phyloP scores from a whole-genome alignment of 2,888 invertebrate genomes.

The Blera fallax region DNA sequence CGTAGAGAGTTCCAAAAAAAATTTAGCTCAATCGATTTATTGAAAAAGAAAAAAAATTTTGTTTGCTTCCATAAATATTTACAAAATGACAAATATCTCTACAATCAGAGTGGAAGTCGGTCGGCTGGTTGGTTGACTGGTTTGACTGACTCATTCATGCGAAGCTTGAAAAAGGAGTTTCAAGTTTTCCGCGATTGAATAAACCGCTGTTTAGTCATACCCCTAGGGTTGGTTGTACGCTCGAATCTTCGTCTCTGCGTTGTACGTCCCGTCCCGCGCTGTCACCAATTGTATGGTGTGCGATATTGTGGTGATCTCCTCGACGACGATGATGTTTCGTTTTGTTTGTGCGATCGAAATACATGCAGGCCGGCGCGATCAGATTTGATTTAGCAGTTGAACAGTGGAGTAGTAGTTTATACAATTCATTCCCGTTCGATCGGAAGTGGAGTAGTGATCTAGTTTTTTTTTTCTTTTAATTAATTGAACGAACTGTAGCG shows the following conservation, averaged over 20 bases:
- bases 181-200: conserved; percentile 39
- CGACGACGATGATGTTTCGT: conserved; percentile 28
- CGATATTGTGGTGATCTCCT: conserved; percentile 47
- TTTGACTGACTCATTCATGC: conserved; percentile 47
- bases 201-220: conserved; percentile 65
- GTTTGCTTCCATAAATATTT: conserved; percentile 20
- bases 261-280: neutral
- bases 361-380: conserved; percentile 43
- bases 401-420: conserved; percentile 30
- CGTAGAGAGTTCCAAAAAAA: neutral
- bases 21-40: neutral
- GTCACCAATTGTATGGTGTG: neutral
- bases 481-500: conserved; percentile 25
- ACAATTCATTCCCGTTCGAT: conserved; percentile 28
- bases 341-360: conserved; percentile 31
- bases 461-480: conserved; percentile 22
- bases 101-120: neutral
- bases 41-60: too few relatives aligned
- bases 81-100: conserved; percentile 37
- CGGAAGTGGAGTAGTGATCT: conserved; percentile 66
- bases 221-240: neutral
- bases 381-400: conserved; percentile 62
- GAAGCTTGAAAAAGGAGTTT: conserved; percentile 45
- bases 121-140: neutral
- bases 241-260: neutral